Evolutionary conservation across 2,113 vertebrate species (phyloP), one percentile per base, ranked within the genome.

Genomic region (Sphyrna mokarran): DNA sequence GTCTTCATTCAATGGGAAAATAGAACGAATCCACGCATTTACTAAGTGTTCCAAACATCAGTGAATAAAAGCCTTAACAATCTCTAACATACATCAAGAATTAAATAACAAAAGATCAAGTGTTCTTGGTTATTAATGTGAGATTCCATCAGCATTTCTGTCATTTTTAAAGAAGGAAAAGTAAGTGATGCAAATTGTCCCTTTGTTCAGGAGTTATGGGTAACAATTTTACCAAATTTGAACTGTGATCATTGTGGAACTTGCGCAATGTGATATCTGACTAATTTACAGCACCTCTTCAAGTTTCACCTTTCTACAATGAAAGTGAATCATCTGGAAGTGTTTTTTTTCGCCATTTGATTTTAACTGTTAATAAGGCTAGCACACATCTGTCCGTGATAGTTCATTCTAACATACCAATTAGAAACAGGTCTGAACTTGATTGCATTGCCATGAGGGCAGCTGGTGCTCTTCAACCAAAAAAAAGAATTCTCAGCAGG

Each of bases 351-450:
- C 69, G 4, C 37, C 68, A 95, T 72, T 95, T 93, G 63, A 37
- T 93, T 54, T 54, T 66, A 66, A 93, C 90, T 48, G 93, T 40
- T 95, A 95, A 95, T 48, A 72, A 54, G 70, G 6, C 93, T 43
- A 22, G 68, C 37, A 48, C 68, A 94, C 69, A 72, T 43, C 37
- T 83, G 33, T 18, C 69, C 37, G 20, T 95, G 43, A 76, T 33
- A 76, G 23, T 68, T 72, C 69, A 95, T 54, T 95, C 69, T 48
- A 70, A 95, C 68, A 43, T 43, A 29, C 26, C n/a, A 94, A 94
- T 94, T 68, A 37, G 68, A 68, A 69, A 37, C 37, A 70, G 68
- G 66, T 70, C 43, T 43, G 40, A 37, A 54, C 40, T 95, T 70
- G 66, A 95, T 76, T 48, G 37, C 14, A 48, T 72, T 72, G n/a